phyloP scores from a whole-genome alignment of 1,140 invertebrate species.

The Drosophila dunni region DNA sequence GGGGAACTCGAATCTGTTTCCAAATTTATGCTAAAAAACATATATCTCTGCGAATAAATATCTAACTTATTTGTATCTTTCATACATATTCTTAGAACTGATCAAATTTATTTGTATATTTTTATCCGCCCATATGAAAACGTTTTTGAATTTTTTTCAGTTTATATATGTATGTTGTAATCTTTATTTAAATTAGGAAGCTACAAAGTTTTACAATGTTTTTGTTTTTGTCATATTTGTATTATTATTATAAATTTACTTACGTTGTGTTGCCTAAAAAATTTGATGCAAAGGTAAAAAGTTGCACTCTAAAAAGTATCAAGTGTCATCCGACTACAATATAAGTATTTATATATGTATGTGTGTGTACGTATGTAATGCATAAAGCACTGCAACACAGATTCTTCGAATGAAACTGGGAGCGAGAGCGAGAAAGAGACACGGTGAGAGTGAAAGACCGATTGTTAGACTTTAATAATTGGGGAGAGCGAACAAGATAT shows the following conservation, averaged over 20 bases:
- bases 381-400: conserved; percentile 20
- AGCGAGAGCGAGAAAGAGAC: conserved; percentile 39
- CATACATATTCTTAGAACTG: no score
- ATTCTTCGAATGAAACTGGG: conserved; percentile 35
- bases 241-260: conserved; percentile 40
- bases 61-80: no score
- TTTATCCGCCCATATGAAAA: neutral
- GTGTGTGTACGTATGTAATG: conserved; percentile 9
- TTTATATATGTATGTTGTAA: conserved; percentile 49
- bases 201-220: conserved; percentile 76
- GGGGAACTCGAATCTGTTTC: no score
- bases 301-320: conserved; percentile 66
- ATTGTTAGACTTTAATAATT: conserved; percentile 2
- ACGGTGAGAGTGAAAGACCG: conserved; percentile 32
- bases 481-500: neutral
- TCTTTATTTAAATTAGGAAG: conserved; percentile 80
- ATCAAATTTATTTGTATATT: neutral
- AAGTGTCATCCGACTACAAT: conserved; percentile 25
- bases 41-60: no score
- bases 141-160: neutral
- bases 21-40: no score
- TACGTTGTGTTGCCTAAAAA: conserved; percentile 68
- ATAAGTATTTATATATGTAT: no score
- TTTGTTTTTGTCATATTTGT: conserved; percentile 54
- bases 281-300: conserved; percentile 69